A percentile compares a stretch with the other conserved stretches of the same genome.
Conservation (phyloP, 2,113 vertebrate genomes). For the Tachysurus vachellii region DNA sequence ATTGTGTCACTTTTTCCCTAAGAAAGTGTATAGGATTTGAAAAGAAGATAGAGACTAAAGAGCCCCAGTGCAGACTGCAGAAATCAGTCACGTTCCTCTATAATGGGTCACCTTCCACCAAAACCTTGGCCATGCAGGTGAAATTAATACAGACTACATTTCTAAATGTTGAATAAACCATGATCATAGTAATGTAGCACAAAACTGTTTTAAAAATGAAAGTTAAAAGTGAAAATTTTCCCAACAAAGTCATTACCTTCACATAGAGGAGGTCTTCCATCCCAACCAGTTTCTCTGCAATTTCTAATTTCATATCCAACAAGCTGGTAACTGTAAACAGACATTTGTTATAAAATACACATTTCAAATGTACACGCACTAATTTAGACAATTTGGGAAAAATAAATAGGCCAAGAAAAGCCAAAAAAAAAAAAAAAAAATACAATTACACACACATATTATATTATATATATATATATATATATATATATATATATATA, state of each 20-base stretch:
- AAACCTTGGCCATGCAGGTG: not conserved
- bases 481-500: too few species aligned
- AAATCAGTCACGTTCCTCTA: not conserved
- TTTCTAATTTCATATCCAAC: accelerated
- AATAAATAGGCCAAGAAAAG: not conserved
- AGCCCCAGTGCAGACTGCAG: not conserved
- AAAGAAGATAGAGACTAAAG: too few species aligned
- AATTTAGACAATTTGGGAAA: not conserved
- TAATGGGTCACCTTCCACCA: not conserved
- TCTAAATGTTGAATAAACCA: not conserved
- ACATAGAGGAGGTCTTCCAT: conserved; percentile 42
- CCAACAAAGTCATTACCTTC: conserved; percentile 56
- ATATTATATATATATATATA: too few species aligned
- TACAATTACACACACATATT: too few species aligned
- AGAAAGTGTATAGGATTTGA: too few species aligned
- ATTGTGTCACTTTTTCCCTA: too few species aligned
- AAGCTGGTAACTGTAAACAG: not conserved
- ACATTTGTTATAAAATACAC: not conserved
- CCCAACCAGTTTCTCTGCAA: conserved; percentile 51
- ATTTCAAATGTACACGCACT: not conserved
- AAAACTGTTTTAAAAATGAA: not conserved
- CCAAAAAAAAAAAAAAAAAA: too few species aligned
- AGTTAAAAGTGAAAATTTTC: not conserved
- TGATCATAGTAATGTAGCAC: not conserved
- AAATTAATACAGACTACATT: not conserved